A percentile compares a stretch with the other conserved stretches of the same genome.
Evolutionary conservation across 2,888 invertebrate genomes (phyloP).

Genomic region (Slavum lentiscoides): DNA sequence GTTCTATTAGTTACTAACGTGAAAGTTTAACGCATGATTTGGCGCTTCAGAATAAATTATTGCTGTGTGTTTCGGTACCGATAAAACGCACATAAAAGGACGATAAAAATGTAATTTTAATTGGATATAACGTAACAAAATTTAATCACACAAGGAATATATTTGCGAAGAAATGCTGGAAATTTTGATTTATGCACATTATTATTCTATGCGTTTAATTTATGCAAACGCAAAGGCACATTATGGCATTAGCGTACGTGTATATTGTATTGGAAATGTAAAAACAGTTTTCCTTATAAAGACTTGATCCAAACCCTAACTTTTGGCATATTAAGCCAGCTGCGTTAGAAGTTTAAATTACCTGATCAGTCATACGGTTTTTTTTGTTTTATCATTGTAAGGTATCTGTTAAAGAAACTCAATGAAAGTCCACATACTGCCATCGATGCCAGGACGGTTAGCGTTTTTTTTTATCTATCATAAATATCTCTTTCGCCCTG

Average conservation of each 20-base stretch:
- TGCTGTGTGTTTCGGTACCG: no score
- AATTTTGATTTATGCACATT: no score
- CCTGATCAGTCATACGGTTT: constrained; percentile 18
- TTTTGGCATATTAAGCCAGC: constrained; percentile 17
- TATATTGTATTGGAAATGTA: background rate
- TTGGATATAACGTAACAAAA: no score
- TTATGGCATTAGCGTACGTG: background rate
- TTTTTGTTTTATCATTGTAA: constrained; percentile 5
- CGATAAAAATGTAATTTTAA: no score
- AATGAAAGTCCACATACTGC: background rate
- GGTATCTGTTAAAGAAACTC: constrained; percentile 29
- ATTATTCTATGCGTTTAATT: background rate
- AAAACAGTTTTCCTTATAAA: background rate
- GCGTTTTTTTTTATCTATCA: constrained; percentile 22
- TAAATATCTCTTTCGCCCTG: constrained; percentile 40
- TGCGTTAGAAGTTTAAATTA: constrained; percentile 23
- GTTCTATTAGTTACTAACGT: no score
- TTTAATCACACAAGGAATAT: no score
- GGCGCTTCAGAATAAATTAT: no score
- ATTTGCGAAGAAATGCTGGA: no score
- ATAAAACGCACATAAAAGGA: no score
- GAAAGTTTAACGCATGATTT: no score
- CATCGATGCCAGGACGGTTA: background rate
- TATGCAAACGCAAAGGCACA: background rate
- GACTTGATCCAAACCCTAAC: background rate